phyloP scores from a whole-genome alignment of 1,140 invertebrate genomes.

The Drosophila lacteicornis region DNA sequence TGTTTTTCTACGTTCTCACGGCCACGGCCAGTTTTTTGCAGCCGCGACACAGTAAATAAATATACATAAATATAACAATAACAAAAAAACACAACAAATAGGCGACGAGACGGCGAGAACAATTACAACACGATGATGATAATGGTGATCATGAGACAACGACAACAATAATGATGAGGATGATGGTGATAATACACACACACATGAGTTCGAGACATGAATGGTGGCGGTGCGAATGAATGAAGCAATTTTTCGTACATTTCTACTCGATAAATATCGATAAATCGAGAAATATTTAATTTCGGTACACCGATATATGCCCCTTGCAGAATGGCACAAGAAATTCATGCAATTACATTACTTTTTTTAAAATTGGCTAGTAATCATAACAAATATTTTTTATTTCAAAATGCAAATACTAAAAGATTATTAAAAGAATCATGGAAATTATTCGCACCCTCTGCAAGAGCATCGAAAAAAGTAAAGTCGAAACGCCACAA shows the following conservation, averaged over 20 bases:
- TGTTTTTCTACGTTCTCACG: slow-evolving; percentile 57
- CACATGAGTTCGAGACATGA: slow-evolving; percentile 32
- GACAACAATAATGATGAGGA: slow-evolving; percentile 16
- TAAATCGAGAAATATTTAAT: not conserved
- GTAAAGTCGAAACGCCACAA: no score
- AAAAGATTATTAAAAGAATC: no score
- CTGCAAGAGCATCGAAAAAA: no score
- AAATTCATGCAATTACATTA: not conserved
- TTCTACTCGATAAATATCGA: slow-evolving; percentile 25
- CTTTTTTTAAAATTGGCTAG: not conserved
- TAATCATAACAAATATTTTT: not conserved
- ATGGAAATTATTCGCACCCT: no score
- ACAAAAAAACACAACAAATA: slow-evolving; percentile 43
- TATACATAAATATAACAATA: slow-evolving; percentile 35
- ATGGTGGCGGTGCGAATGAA: slow-evolving; percentile 37
- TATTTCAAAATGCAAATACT: no score
- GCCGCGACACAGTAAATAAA: slow-evolving; percentile 51
- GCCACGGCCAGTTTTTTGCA: slow-evolving; percentile 35
- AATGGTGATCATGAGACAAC: slow-evolving; percentile 49
- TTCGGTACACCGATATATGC: not conserved
- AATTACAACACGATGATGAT: slow-evolving; percentile 49
- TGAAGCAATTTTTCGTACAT: slow-evolving; percentile 39
- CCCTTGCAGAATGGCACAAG: not conserved
- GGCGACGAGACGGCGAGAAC: slow-evolving; percentile 29
- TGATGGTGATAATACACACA: slow-evolving; percentile 21